Conservation (phyloP, 1,140 invertebrate genomes). For the Pseudoatta argentina region DNA sequence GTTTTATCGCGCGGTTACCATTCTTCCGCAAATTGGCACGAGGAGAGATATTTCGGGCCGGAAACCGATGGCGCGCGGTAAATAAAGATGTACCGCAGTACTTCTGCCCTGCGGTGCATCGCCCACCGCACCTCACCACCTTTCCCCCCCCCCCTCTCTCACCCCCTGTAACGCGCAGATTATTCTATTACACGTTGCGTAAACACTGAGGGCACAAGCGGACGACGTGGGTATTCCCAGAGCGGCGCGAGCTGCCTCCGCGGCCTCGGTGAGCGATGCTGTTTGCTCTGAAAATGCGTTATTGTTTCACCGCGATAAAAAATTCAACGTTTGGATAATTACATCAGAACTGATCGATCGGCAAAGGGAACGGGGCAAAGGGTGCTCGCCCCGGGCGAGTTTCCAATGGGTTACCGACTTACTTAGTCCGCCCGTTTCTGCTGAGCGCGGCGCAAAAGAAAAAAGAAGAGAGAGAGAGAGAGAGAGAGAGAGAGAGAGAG, state of each 20-base stretch:
- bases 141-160: too few relatives aligned
- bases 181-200: constrained; percentile 84
- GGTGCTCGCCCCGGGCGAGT: constrained; percentile 69
- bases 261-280: constrained; percentile 72
- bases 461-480: not conserved
- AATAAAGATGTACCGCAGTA: constrained; percentile 64
- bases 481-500: not conserved
- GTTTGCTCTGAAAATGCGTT: constrained; percentile 85
- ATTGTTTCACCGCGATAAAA: constrained; percentile 84
- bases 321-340: constrained; percentile 85
- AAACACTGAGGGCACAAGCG: constrained; percentile 74
- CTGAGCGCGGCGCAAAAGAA: not conserved
- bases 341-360: constrained; percentile 82
- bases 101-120: constrained; percentile 40
- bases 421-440: constrained; percentile 68
- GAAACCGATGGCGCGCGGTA: constrained; percentile 26
- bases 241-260: constrained; percentile 59
- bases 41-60: constrained; percentile 51
- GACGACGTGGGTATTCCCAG: constrained; percentile 52
- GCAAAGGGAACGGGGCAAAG: not conserved
- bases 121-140: not conserved
- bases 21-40: constrained; percentile 23
- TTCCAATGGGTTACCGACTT: constrained; percentile 82
- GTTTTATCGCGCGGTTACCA: constrained; percentile 15
- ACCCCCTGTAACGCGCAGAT: constrained; percentile 73